Conservation (phyloP, 37 sponge, comb jelly and placozoan genomes). For the Theonella swinhoei region DNA sequence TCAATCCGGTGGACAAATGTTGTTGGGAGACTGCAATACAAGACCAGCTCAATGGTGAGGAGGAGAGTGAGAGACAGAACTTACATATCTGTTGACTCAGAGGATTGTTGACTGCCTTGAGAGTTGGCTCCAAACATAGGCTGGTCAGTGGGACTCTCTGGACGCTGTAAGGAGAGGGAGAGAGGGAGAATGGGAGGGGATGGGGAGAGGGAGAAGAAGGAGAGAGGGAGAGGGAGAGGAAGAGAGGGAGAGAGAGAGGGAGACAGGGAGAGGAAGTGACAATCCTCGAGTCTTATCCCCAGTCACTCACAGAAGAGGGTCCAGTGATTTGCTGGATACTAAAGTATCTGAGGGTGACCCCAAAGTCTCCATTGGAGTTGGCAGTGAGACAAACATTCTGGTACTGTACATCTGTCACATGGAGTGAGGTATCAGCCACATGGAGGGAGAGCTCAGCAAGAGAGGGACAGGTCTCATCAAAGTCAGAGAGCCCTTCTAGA, state of each 20-base stretch:
- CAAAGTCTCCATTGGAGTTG: slow-evolving; percentile 42
- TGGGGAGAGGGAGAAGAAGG: background rate
- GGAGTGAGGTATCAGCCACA: too few species aligned
- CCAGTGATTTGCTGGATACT: slow-evolving; percentile 36
- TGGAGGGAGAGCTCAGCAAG: slow-evolving; percentile 34
- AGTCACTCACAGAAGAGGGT: background rate
- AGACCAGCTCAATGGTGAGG: slow-evolving; percentile 24
- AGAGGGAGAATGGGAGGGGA: background rate
- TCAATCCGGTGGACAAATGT: slow-evolving; percentile 49
- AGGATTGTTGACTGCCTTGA: background rate
- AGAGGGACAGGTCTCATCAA: background rate
- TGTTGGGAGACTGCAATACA: slow-evolving; percentile 40
- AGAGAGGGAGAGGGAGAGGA: background rate
- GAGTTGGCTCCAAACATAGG: too few species aligned
- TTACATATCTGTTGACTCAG: background rate
- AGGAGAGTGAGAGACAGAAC: background rate
- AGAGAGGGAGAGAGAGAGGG: background rate
- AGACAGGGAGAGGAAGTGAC: too few species aligned
- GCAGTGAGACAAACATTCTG: slow-evolving; percentile 23
- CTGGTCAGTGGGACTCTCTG: background rate
- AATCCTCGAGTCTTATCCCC: background rate
- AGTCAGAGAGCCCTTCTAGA: background rate
- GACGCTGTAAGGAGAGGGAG: background rate
- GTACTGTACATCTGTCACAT: slow-evolving; percentile 25
- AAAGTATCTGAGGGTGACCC: slow-evolving; percentile 67